phyloP scores from a whole-genome alignment of 2,113 vertebrate species.

The Brevimyrus niger region DNA sequence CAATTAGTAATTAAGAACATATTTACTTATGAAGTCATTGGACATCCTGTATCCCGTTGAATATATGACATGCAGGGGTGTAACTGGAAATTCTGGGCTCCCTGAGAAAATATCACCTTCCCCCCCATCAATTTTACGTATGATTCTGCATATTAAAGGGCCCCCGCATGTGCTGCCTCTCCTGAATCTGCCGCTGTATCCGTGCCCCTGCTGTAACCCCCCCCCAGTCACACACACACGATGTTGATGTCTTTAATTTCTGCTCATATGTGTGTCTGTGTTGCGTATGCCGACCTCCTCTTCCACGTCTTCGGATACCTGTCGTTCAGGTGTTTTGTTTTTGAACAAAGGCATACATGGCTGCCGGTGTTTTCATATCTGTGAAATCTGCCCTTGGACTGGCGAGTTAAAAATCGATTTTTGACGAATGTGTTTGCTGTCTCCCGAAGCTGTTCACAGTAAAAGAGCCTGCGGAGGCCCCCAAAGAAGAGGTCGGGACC shows the following conservation, averaged over 20 bases:
- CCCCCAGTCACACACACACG: background rate
- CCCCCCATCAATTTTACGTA: background rate
- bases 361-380: background rate
- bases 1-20: background rate
- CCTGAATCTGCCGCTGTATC: background rate
- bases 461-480: constrained; percentile 67
- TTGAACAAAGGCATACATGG: background rate
- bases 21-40: background rate
- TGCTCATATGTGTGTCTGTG: background rate
- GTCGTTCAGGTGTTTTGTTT: background rate
- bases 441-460: constrained; percentile 57
- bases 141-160: background rate
- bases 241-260: background rate
- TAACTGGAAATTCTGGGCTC: background rate
- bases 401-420: background rate
- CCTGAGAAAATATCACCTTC: background rate
- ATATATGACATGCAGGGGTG: background rate
- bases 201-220: background rate
- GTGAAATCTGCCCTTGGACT: background rate
- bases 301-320: background rate
- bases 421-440: background rate
- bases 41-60: background rate
- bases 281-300: background rate
- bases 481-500: constrained; percentile 79
- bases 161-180: background rate